Evolutionary conservation across 2,797 vertebrate species (phyloP).

Genomic region (Micropoecilia bifurca): DNA sequence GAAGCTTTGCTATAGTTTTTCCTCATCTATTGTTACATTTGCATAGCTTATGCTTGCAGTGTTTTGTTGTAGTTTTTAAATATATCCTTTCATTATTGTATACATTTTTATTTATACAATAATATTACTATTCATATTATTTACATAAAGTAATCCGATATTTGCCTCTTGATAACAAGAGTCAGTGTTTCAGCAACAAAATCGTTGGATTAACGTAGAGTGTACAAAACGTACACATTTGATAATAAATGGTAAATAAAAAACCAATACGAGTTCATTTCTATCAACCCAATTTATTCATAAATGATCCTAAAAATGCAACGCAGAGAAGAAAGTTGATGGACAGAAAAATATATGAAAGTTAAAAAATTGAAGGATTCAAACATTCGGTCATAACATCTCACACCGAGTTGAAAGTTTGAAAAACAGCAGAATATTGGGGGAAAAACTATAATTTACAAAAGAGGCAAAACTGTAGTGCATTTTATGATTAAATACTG

Average conservation of each 20-base stretch:
- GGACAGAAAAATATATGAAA: background rate
- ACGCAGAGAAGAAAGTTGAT: background rate
- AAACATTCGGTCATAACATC: background rate
- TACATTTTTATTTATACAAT: background rate
- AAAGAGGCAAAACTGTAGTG: background rate
- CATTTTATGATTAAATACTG: background rate
- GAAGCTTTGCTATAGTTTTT: conserved; percentile 13
- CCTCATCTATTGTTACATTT: conserved; percentile 19
- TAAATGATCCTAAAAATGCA: background rate
- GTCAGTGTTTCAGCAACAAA: background rate
- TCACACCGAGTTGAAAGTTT: background rate
- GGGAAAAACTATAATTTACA: background rate
- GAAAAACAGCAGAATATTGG: background rate
- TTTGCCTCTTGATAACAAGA: background rate
- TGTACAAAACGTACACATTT: background rate
- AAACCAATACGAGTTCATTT: background rate
- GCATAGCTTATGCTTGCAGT: background rate
- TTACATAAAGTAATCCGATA: background rate
- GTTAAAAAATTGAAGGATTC: background rate
- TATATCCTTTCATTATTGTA: background rate
- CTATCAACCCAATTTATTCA: background rate
- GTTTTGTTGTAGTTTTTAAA: conserved; percentile 16
- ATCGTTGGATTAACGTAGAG: background rate
- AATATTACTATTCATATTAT: background rate
- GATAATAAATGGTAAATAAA: background rate